Evolutionary conservation across 2,888 invertebrate genomes (phyloP), one percentile per base, ranked within the genome.

Genomic region (Oeneis ivallda): DNA sequence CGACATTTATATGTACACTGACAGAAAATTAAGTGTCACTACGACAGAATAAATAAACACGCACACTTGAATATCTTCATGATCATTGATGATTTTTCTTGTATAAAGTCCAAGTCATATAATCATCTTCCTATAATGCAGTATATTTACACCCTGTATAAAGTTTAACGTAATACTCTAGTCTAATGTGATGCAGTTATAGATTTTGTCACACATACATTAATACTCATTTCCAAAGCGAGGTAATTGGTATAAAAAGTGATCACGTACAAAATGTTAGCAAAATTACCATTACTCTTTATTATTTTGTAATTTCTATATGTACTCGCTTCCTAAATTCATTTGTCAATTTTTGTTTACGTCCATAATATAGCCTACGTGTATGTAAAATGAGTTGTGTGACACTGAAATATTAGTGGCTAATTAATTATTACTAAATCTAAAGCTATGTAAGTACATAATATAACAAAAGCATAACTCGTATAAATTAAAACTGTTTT

Each of bases 201-300:
- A 64, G 41, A 64, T 57, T 67, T 62, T 64, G 62, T 57, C 61
- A 62, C 64, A 50, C 49, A 66, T 62, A 65, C 64, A 68, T 65
- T 58, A 56, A 66, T 45, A 64, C 53, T 62, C 62, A 53, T 53
- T 67, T 65, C 66, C 52, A 53, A 71, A 71, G 73, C 72, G 73
- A 73, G 72, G 72, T 71, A 70, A 70, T 65, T 54, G 63, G 65
- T 73, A 66, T 68, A 71, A 73, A 71, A 70, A 66, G 56, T 67
- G 65, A 59, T 53, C 70, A 66, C 59, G 62, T 72, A 72, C 62
- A 73, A 72, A 72, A 71, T 50, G 37, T 64, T 72, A 68, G 66
- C 70, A 69, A 69, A 71, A 70, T 58, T 67, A 67, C 62, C 57
- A 58, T 56, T 53, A 64, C 26, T 57, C 39, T 64, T 66, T 67